These are phyloP conservation scores for Hirundo rustica DNA, from an alignment of 2,797 vertebrate species.

Conservation along the genomic window DNA sequence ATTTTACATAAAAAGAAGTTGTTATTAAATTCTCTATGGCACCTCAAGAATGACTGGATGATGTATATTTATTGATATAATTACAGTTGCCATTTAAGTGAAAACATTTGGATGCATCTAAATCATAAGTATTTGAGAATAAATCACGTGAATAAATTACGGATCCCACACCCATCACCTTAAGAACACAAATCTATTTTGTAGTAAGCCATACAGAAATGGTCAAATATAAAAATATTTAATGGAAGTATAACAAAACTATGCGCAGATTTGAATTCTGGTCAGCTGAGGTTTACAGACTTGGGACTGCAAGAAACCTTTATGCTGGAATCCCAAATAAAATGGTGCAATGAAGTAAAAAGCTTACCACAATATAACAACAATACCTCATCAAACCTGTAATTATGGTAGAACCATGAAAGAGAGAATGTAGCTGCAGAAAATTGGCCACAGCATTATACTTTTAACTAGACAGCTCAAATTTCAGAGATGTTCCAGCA, in stretches of 20 bases:
- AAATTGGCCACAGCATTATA: not conserved
- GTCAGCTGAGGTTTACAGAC: not conserved
- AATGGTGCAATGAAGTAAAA: not conserved
- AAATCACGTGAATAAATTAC: not conserved
- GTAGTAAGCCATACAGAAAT: not conserved
- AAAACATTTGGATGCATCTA: not conserved
- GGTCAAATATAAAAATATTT: not conserved
- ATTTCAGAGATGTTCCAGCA: constrained; percentile 4
- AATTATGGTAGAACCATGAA: not conserved
- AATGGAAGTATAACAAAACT: not conserved
- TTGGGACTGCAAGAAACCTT: not conserved
- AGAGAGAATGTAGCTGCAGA: not conserved
- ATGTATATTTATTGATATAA: not conserved
- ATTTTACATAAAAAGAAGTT: not conserved
- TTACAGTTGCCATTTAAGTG: not conserved
- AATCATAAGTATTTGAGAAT: not conserved
- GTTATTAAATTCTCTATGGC: not conserved
- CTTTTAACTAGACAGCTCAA: not conserved
- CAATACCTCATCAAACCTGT: not conserved
- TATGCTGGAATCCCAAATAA: not conserved
- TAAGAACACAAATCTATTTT: not conserved
- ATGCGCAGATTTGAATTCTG: not conserved
- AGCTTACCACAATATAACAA: not conserved
- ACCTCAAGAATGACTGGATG: not conserved
- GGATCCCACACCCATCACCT: not conserved